Conservation (phyloP, 2,888 invertebrate genomes). For the Saturnia pavonia region DNA sequence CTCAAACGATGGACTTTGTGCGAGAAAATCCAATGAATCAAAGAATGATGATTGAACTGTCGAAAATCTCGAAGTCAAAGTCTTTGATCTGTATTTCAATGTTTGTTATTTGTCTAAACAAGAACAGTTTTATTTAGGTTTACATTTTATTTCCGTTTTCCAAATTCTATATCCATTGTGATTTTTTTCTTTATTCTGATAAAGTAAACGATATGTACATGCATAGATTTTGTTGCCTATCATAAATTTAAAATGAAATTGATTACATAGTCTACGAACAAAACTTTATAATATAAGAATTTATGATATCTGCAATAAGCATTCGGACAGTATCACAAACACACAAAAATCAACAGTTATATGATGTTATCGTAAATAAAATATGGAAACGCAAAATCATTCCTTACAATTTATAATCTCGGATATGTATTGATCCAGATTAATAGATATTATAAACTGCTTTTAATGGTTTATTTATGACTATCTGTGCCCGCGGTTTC, state of each 20-base stretch:
- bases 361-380: background rate
- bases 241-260: no score
- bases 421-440: no score
- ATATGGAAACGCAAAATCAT: background rate
- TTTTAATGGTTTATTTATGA: no score
- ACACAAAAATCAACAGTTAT: background rate
- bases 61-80: conserved; percentile 9
- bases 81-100: conserved; percentile 17
- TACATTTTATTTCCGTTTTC: background rate
- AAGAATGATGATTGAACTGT: conserved; percentile 14
- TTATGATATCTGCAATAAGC: background rate
- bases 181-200: no score
- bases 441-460: no score
- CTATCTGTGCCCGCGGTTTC: no score
- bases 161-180: no score
- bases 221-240: no score
- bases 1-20: background rate
- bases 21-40: conserved; percentile 3
- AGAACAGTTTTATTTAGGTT: background rate
- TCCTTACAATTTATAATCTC: no score
- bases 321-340: background rate
- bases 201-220: no score
- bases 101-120: background rate
- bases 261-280: no score
- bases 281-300: no score